Evolutionary conservation across 2,797 vertebrate genomes (phyloP), one percentile per base, ranked within the genome.

Genomic region (Scyliorhinus canicula): DNA sequence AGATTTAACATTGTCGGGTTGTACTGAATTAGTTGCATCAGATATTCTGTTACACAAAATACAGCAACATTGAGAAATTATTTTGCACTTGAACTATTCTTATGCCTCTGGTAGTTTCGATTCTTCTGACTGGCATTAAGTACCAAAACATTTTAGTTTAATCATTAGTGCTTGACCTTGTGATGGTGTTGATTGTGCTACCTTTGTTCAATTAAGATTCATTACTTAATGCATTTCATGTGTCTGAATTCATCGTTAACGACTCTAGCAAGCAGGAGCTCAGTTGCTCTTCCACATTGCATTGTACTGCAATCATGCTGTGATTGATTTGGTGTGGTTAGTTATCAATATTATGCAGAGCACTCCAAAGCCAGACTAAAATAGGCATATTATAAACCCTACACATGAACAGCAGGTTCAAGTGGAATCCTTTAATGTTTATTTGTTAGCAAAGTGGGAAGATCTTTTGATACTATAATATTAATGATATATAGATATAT

Each of bases 241-340:
- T 65, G 24, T 44, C 57, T 21, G 3, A 24, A 2, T 60, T 91
- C 88, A 91, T 65, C 21, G 40, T 63, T 91, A 63, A 91, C 7
- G 8, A 65, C 57, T 90, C 86, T 91, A 40, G 60, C 88, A 91
- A 63, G 88, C n/a, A 91, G 88, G 8, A 91, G 60, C 65, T 44
- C 65, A 91, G 21, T 65, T 26, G 5, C n/a, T 44, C 21, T 91
- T 91, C n/a, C 57, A 65, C 60, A 65, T 40, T 11, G 57, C 11
- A 1, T 65, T 91, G n/a, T 65, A 65, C 88, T 65, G 88, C 60
- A 91, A n/a, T 91, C 60, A 91, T 65, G 57, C 88, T 91, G 88
- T 91, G 88, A 91, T 91, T 91, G 60, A 91, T 91, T 91, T 65
- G 88, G 57, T 40, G 63, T 91, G 60, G 60, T 65, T 65, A 63